A percentile compares a stretch with the other conserved stretches of the same genome.
Evolutionary conservation across 1,140 invertebrate species (phyloP).

Genomic region (Triops cancriformis): DNA sequence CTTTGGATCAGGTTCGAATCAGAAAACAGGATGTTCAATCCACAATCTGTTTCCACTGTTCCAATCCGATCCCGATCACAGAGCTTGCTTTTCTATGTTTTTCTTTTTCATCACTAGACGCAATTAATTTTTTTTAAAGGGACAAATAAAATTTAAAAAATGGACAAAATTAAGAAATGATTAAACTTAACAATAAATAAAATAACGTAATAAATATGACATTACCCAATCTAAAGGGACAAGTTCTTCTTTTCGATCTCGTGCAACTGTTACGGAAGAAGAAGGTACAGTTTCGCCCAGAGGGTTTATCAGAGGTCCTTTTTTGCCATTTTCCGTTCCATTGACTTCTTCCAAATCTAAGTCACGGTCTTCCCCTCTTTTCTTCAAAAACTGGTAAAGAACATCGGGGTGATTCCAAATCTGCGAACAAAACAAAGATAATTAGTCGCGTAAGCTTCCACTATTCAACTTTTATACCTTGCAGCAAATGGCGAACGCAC

Average conservation of each 20-base stretch:
- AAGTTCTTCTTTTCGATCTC: conserved; percentile 7
- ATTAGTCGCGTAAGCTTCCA: not conserved
- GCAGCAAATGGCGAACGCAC: conserved; percentile 96
- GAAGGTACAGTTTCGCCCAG: not conserved
- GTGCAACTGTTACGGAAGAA: not conserved
- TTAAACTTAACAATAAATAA: too few species aligned
- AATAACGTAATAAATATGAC: not conserved
- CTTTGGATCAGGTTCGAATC: too few species aligned
- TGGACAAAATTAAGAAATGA: not conserved
- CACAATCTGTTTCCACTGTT: too few species aligned
- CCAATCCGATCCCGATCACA: too few species aligned
- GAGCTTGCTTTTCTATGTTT: too few species aligned
- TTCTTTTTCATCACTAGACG: too few species aligned
- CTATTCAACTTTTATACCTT: conserved; percentile 54
- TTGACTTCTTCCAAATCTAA: conserved; percentile 76
- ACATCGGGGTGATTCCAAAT: conserved; percentile 99
- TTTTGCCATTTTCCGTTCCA: conserved; percentile 40
- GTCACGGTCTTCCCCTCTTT: conserved; percentile 74
- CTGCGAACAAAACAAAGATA: conserved; percentile 40
- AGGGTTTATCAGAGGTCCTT: conserved; percentile 35
- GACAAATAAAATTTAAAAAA: conserved; percentile 25
- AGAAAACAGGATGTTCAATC: too few species aligned
- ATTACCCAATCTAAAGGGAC: not conserved
- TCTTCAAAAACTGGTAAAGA: conserved; percentile 80
- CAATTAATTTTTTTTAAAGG: too few species aligned